Conservation (phyloP, 2,888 invertebrate genomes). For the Xestia sexstrigata region DNA sequence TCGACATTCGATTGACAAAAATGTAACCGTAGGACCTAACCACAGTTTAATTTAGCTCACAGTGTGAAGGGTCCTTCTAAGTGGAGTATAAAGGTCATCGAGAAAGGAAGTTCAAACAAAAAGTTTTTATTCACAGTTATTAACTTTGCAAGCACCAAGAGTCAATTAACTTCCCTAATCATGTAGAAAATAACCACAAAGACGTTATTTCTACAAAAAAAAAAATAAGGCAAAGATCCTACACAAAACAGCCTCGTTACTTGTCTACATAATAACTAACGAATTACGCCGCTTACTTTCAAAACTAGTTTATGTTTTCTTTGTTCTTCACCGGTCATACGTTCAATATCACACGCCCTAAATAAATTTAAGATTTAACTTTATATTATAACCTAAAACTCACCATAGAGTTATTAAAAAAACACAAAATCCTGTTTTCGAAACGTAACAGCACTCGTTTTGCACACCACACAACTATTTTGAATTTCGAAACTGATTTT, state of each 20-base stretch:
- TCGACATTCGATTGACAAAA: not conserved
- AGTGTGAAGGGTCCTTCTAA: not conserved
- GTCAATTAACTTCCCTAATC: not conserved
- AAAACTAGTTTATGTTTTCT: constrained; percentile 82
- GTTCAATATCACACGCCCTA: constrained; percentile 53
- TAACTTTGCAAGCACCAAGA: not conserved
- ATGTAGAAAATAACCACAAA: constrained; percentile 15
- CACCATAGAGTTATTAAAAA: constrained; percentile 77
- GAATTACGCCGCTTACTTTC: constrained; percentile 78
- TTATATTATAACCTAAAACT: constrained; percentile 68
- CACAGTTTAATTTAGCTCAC: not conserved
- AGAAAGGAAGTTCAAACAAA: constrained; percentile 11
- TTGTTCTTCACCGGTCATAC: constrained; percentile 77
- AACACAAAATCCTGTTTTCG: constrained; percentile 79
- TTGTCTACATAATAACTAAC: constrained; percentile 69
- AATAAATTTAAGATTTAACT: constrained; percentile 38
- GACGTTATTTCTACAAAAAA: constrained; percentile 47
- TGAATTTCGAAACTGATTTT: constrained; percentile 70
- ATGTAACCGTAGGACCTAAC: not conserved
- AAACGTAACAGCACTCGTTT: constrained; percentile 76
- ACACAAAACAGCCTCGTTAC: constrained; percentile 74
- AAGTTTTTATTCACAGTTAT: not conserved
- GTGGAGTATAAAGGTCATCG: constrained; percentile 19
- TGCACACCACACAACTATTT: constrained; percentile 76
- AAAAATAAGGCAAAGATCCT: constrained; percentile 74